Conservation (phyloP, 1,140 invertebrate species). For the Danaus melanippus region DNA sequence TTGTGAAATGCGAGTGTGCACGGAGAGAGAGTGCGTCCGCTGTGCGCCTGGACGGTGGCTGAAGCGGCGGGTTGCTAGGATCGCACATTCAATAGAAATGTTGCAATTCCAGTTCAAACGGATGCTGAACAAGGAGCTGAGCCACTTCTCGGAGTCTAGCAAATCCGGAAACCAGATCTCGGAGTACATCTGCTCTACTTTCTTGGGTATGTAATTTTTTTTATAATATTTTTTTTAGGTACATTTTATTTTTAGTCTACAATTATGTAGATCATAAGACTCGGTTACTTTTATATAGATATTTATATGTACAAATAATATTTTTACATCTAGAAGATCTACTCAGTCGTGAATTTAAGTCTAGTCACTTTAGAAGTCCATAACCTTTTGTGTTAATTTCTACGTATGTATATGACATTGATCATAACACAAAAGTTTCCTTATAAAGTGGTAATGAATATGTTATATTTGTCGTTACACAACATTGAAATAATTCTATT, state of each 20-base stretch:
- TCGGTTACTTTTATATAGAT: too few relatives aligned
- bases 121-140: constrained; percentile 99
- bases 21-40: constrained; percentile 51
- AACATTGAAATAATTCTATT: too few relatives aligned
- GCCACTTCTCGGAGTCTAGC: constrained; percentile 98
- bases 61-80: constrained; percentile 41
- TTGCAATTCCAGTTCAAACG: constrained; percentile 93
- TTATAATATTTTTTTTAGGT: neutral
- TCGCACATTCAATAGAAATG: constrained; percentile 61
- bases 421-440: too few relatives aligned
- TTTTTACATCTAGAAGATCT: too few relatives aligned
- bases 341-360: too few relatives aligned
- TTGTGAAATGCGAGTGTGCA: constrained; percentile 60
- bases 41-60: constrained; percentile 51
- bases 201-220: constrained; percentile 87
- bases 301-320: too few relatives aligned
- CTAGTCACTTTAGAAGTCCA: too few relatives aligned
- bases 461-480: too few relatives aligned
- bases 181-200: constrained; percentile 98
- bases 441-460: too few relatives aligned
- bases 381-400: too few relatives aligned
- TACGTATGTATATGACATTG: too few relatives aligned
- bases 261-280: too few relatives aligned
- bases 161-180: constrained; percentile 99
- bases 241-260: constrained; percentile 8